Conservation (phyloP, 1,140 invertebrate species). For the Belonocnema kinseyi region DNA sequence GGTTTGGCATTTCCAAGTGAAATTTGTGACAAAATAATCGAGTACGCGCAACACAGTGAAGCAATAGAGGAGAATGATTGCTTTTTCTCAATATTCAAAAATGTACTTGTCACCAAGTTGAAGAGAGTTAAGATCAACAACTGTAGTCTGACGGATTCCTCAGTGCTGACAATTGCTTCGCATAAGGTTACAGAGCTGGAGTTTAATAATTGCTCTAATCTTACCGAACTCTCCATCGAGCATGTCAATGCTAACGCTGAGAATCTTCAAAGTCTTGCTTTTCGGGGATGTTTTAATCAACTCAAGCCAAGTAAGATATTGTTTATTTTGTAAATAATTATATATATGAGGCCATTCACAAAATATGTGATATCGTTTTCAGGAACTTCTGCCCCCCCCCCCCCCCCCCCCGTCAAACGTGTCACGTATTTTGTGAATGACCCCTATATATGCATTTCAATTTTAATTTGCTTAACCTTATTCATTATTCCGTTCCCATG, state of each 20-base stretch:
- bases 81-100: conserved; percentile 84
- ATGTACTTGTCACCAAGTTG: conserved; percentile 81
- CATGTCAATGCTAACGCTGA: conserved; percentile 77
- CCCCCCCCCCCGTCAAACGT: no score
- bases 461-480: no score
- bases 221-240: conserved; percentile 79
- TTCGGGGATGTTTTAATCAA: conserved; percentile 46
- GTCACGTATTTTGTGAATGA: no score
- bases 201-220: conserved; percentile 81
- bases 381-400: no score
- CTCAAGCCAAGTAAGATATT: conserved; percentile 37
- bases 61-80: conserved; percentile 77
- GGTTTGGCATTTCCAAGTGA: conserved; percentile 81
- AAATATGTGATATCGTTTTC: no score
- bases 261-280: conserved; percentile 71
- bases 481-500: no score
- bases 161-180: conserved; percentile 81
- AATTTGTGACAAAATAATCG: conserved; percentile 83
- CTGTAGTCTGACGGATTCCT: conserved; percentile 82
- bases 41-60: conserved; percentile 78
- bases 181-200: conserved; percentile 86
- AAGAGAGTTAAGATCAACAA: conserved; percentile 82
- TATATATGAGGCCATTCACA: no score
- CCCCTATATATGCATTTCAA: no score
- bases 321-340: neutral